Percentiles rank a stretch among this genome's conserved stretches.
phyloP scores from a whole-genome alignment of 2,113 vertebrate genomes.

The Pampusana beccarii region DNA sequence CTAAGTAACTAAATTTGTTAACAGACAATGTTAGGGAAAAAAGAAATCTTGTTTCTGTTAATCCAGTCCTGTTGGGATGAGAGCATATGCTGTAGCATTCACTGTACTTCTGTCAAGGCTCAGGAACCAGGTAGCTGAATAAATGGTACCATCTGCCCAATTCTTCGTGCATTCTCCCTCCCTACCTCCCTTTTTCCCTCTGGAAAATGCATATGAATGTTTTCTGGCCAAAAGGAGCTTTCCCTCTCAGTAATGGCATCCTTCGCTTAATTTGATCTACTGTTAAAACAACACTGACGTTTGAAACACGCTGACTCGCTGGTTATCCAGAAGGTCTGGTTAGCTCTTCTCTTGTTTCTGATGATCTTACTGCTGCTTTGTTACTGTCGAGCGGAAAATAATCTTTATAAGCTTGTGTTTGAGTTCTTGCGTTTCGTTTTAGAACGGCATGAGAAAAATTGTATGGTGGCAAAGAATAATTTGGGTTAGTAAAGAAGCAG shows the following conservation, averaged over 20 bases:
- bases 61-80: background rate
- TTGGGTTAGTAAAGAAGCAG: background rate
- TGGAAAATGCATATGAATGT: rapidly evolving
- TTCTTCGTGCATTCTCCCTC: background rate
- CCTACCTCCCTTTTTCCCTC: background rate
- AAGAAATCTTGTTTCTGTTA: background rate
- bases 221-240: slow-evolving; percentile 4
- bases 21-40: background rate
- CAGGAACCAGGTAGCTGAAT: background rate
- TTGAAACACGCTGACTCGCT: background rate
- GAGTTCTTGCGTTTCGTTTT: background rate
- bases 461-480: background rate
- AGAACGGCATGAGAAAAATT: background rate
- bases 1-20: background rate
- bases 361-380: background rate
- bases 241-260: background rate
- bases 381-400: background rate
- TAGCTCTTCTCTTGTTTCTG: background rate
- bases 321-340: background rate
- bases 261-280: background rate
- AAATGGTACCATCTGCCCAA: background rate
- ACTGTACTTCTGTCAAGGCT: background rate
- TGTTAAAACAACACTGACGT: background rate
- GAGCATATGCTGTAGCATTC: background rate
- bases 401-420: background rate